Conservation (phyloP, 2,113 vertebrate genomes). For the Proteles cristata region DNA sequence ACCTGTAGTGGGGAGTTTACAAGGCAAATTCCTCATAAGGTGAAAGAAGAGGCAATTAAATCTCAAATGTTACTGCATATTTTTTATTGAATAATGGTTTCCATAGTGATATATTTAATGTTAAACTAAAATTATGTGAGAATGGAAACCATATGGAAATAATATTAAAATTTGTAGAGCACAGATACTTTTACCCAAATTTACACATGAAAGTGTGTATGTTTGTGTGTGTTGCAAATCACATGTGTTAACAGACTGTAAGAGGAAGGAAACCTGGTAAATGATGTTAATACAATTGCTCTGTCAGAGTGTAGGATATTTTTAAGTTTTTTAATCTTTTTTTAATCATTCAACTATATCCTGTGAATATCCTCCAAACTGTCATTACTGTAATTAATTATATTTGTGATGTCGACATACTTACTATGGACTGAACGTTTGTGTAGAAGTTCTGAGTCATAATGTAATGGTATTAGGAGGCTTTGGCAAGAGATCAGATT, state of each 20-base stretch:
- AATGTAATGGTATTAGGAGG: background rate
- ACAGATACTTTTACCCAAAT: background rate
- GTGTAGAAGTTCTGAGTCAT: background rate
- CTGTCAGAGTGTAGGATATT: background rate
- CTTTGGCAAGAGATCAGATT: background rate
- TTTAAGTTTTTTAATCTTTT: background rate
- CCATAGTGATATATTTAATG: background rate
- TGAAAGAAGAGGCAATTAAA: background rate
- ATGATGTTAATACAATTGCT: background rate
- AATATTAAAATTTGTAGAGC: background rate
- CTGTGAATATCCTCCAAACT: background rate
- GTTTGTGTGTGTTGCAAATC: background rate
- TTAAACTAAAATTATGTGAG: background rate
- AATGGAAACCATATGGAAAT: background rate
- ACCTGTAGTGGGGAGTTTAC: background rate
- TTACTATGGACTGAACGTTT: background rate
- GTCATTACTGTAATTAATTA: background rate
- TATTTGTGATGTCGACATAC: background rate
- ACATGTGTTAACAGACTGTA: background rate
- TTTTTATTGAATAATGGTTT: conserved; percentile 2
- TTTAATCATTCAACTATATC: background rate
- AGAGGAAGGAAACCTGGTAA: background rate
- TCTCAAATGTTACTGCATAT: background rate
- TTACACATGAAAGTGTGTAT: background rate
- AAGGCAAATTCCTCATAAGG: background rate